These are phyloP conservation scores for Eumaeus atala DNA, from an alignment of 1,140 invertebrate genomes.

Conservation along the genomic window DNA sequence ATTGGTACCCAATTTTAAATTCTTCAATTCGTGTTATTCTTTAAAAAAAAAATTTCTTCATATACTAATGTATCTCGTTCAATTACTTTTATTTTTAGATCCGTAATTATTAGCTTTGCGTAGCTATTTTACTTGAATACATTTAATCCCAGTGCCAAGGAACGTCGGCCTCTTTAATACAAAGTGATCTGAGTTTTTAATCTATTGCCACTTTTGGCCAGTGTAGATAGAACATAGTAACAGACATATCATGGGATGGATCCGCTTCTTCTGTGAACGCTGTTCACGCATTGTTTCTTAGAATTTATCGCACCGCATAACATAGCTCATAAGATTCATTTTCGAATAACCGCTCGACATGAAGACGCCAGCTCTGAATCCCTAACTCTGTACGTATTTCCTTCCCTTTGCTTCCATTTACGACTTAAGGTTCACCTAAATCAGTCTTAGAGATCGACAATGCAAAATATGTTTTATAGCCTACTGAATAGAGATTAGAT, in stretches of 20 bases:
- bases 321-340: slow-evolving; percentile 42
- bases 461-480: slow-evolving; percentile 52
- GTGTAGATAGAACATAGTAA: slow-evolving; percentile 50
- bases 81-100: slow-evolving; percentile 9
- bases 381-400: slow-evolving; percentile 45
- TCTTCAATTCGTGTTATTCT: no score
- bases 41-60: no score
- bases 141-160: slow-evolving; percentile 19
- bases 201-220: slow-evolving; percentile 53
- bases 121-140: slow-evolving; percentile 49
- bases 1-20: no score
- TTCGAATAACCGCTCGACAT: slow-evolving; percentile 38
- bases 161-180: slow-evolving; percentile 51
- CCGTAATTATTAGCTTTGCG: slow-evolving; percentile 37
- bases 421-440: slow-evolving; percentile 36
- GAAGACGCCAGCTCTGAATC: slow-evolving; percentile 54
- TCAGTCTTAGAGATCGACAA: slow-evolving; percentile 22
- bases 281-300: slow-evolving; percentile 60
- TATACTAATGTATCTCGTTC: slow-evolving; percentile 1
- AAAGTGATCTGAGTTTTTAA: slow-evolving; percentile 57
- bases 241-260: slow-evolving; percentile 38
- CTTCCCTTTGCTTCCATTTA: slow-evolving; percentile 43
- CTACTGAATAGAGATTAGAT: slow-evolving; percentile 37
- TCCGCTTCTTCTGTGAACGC: slow-evolving; percentile 60
- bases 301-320: slow-evolving; percentile 55